Base-by-base conservation (phyloP, 2,113 vertebrate genomes). In the Camelus dromedarius region DNA sequence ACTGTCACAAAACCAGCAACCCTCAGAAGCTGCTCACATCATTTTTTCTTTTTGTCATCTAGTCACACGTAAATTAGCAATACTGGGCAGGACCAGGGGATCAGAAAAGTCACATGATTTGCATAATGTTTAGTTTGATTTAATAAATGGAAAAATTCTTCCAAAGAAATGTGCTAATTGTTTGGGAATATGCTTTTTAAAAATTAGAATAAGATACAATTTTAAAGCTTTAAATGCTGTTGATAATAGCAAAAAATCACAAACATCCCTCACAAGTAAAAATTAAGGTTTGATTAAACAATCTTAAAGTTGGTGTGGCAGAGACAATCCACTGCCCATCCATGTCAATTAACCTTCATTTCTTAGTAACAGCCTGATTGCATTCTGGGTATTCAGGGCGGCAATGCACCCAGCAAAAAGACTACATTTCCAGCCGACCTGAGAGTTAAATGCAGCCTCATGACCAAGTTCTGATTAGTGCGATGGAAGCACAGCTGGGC, bases 31-130 rank as follows among this genome's bases (percentile, higher is more conserved):
- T 70, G 24, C 56, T 75, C 64, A 52, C 12, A 64, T 60, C 12
- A 67, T 50, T 66, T 93, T 96, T 75, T 13, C 22, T 86, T 97
- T 77, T 19, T 67, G 28, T 75, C 35, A 87, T 77, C 48, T 46
- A 86, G 56, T 52, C 48, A 66, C 19, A 48, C 8, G 14, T 69
- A 52, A 84, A 77, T 67, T 38, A 84, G 54, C 38, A 66, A 30
- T n/a, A 35, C 6, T 54, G 5, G 50, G 75, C 2, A 69, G n/a
- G n/a, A 92, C 28, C 38, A 50, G 15, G 70, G 67, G 12, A 38
- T 66, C 10, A 89, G 19, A 72, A 93, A 86, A 72, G 16, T 8
- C 64, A 28, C 60, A n/a, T 70, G 77, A 52, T 81, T 93, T 85
- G 56, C 2, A 62, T 48, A 46, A 76, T 70, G 10, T 84, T 88